Percentiles rank a stretch among this genome's conserved stretches.
phyloP scores from a whole-genome alignment of 1,140 invertebrate genomes.

The Panagrolaimus sp. region DNA sequence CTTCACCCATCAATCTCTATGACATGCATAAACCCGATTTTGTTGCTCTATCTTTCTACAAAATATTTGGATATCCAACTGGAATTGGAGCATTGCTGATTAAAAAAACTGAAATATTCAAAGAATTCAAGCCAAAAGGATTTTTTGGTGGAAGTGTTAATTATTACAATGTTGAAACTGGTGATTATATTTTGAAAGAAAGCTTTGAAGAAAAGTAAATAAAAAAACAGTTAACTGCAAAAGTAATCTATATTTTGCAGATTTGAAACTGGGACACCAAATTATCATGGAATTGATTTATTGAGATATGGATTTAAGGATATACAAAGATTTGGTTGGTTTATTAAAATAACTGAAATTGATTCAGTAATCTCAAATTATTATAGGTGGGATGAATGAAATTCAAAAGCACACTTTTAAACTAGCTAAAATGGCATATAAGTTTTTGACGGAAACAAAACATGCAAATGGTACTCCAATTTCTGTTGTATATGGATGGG shows the following conservation, averaged over 20 bases:
- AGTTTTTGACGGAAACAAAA: conserved; percentile 65
- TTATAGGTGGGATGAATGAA: conserved; percentile 65
- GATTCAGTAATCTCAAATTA: background rate
- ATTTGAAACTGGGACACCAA: conserved; percentile 86
- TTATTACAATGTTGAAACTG: conserved; percentile 23
- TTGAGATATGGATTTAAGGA: conserved; percentile 75
- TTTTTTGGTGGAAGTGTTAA: conserved; percentile 74
- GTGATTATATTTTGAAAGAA: conserved; percentile 8
- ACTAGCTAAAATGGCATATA: conserved; percentile 70
- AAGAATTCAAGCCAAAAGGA: conserved; percentile 21
- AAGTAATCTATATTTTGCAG: no score
- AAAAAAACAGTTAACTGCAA: no score
- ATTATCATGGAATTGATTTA: conserved; percentile 77
- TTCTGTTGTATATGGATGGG: conserved; percentile 67
- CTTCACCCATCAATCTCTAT: conserved; percentile 72
- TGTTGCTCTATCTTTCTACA: conserved; percentile 87
- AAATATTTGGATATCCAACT: conserved; percentile 94
- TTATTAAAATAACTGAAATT: no score
- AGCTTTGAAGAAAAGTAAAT: conserved; percentile 27
- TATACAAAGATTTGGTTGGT: conserved; percentile 60
- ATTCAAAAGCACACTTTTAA: conserved; percentile 72
- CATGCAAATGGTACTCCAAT: conserved; percentile 72
- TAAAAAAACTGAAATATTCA: conserved; percentile 65
- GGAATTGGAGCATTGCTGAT: conserved; percentile 77
- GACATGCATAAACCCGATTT: conserved; percentile 72